Percentiles rank a stretch among this genome's conserved stretches.
phyloP scores from a whole-genome alignment of 1,140 invertebrate species.

The Saccostrea cuccullata region DNA sequence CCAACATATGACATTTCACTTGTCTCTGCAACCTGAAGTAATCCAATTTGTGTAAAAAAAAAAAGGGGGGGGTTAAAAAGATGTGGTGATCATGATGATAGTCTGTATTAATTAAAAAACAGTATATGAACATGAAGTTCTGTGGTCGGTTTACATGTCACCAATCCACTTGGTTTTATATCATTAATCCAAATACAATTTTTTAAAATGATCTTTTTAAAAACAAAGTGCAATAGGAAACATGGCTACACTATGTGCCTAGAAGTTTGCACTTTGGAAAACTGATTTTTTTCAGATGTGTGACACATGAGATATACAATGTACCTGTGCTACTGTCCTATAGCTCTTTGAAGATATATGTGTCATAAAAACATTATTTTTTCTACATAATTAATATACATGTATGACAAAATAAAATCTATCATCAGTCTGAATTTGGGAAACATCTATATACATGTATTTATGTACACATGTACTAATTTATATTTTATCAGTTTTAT shows the following conservation, averaged over 20 bases:
- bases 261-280: too few species aligned
- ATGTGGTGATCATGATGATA: background rate
- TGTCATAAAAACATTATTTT: background rate
- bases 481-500: background rate
- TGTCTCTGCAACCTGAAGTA: slow-evolving; percentile 55
- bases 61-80: background rate
- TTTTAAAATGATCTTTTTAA: too few species aligned
- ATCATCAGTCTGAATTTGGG: background rate
- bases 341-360: background rate
- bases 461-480: background rate
- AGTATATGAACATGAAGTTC: background rate
- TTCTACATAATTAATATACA: background rate
- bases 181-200: too few species aligned
- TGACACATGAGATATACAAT: background rate
- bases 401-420: background rate
- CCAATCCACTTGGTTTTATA: too few species aligned
- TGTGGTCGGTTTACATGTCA: too few species aligned
- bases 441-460: too few species aligned
- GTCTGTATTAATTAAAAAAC: background rate
- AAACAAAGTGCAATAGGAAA: too few species aligned
- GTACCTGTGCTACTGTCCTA: background rate
- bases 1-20: slow-evolving; percentile 56
- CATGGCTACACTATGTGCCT: too few species aligned
- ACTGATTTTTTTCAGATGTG: too few species aligned
- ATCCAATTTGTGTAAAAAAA: background rate